A percentile compares a stretch with the other conserved stretches of the same genome.
These are phyloP conservation scores for Panagrolaimus sp. DNA, from an alignment of 1,140 invertebrate species.

Conservation along the genomic window DNA sequence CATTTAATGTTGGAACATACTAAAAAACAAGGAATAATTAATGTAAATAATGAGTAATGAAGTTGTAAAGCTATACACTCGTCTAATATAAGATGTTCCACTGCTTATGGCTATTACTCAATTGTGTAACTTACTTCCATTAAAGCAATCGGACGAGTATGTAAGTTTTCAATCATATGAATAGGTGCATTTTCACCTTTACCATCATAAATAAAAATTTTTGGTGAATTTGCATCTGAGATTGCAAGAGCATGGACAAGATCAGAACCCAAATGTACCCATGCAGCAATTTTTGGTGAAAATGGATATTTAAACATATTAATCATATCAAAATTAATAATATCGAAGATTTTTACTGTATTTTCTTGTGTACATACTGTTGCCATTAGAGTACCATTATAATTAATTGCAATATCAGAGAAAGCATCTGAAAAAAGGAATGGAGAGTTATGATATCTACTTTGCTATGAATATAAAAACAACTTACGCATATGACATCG, in stretches of 20 bases:
- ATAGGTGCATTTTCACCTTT: slow-evolving; percentile 70
- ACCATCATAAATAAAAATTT: slow-evolving; percentile 84
- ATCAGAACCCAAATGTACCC: slow-evolving; percentile 72
- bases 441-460: slow-evolving; percentile 11
- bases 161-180: slow-evolving; percentile 73
- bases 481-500: slow-evolving; percentile 76
- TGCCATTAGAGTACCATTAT: slow-evolving; percentile 77
- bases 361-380: slow-evolving; percentile 83
- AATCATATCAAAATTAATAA: slow-evolving; percentile 99
- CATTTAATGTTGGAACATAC: slow-evolving; percentile 78
- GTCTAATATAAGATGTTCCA: too few relatives aligned
- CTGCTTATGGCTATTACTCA: too few relatives aligned
- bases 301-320: slow-evolving; percentile 90
- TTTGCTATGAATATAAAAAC: slow-evolving; percentile 16
- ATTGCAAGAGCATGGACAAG: slow-evolving; percentile 46
- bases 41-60: too few relatives aligned
- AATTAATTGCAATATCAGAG: slow-evolving; percentile 73
- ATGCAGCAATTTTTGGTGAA: slow-evolving; percentile 76
- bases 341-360: slow-evolving; percentile 92
- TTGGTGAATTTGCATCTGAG: slow-evolving; percentile 71
- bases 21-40: slow-evolving; percentile 59
- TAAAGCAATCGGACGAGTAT: slow-evolving; percentile 73
- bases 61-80: too few relatives aligned
- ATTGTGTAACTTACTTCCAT: slow-evolving; percentile 69
- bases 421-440: slow-evolving; percentile 66